Percentiles rank a stretch among this genome's conserved stretches.
phyloP scores from a whole-genome alignment of 2,113 vertebrate genomes.

The Tachysurus vachellii region DNA sequence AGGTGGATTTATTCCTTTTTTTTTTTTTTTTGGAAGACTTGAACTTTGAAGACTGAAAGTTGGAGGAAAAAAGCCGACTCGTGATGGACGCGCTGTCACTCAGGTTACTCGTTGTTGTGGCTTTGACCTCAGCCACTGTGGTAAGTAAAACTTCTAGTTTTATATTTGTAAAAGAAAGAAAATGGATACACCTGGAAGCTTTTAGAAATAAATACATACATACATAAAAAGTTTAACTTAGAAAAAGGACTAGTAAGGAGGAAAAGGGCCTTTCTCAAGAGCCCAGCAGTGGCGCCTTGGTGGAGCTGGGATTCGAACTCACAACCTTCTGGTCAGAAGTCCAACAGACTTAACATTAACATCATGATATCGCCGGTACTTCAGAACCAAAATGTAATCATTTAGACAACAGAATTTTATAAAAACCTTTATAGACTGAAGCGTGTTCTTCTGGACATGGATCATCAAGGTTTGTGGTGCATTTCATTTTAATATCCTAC shows the following conservation, averaged over 20 bases:
- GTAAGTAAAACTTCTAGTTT: conserved; percentile 71
- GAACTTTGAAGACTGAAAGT: conserved; percentile 43
- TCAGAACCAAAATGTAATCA: not conserved
- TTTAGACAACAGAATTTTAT: not conserved
- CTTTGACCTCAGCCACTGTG: conserved; percentile 79
- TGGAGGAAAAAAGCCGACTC: conserved; percentile 64
- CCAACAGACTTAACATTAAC: not conserved
- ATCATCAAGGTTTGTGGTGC: not conserved
- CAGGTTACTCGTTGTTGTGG: conserved; percentile 72
- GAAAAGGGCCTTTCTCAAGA: too few species aligned
- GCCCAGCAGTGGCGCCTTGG: too few species aligned
- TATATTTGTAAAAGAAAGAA: not conserved
- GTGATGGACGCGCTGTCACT: conserved; percentile 87
- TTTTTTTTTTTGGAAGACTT: conserved; percentile 38
- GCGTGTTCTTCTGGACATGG: not conserved
- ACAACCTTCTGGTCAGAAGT: too few species aligned
- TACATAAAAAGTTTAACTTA: not conserved
- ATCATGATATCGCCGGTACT: not conserved
- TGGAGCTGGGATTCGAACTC: too few species aligned
- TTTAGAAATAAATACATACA: not conserved
- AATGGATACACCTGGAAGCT: not conserved
- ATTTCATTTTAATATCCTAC: not conserved
- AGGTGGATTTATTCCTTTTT: not conserved
- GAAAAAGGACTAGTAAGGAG: too few species aligned
- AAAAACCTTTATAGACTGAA: not conserved